Evolutionary conservation across 35 echinoderm and acorn worm species (phyloP).

Genomic region (Hemicentrotus pulcherrimus): DNA sequence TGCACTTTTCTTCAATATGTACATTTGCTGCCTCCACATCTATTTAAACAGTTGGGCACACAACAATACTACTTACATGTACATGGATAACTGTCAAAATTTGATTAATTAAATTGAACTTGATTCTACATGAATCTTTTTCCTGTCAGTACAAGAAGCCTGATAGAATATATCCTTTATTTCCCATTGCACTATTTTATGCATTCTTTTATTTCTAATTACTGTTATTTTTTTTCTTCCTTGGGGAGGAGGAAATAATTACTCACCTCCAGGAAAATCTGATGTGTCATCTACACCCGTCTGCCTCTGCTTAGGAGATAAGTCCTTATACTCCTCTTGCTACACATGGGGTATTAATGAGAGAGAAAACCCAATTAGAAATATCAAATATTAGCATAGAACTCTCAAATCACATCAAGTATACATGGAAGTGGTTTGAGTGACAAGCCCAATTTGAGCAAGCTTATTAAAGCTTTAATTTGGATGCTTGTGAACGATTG

Average conservation of each 20-base stretch:
- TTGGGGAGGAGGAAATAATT: background rate
- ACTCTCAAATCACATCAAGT: background rate
- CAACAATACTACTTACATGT: no score
- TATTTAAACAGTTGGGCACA: no score
- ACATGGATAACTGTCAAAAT: no score
- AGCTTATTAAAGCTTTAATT: background rate
- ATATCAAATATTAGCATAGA: background rate
- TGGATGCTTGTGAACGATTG: background rate
- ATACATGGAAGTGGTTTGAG: background rate
- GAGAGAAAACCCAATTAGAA: constrained; percentile 8
- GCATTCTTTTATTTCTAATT: no score
- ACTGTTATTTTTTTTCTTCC: no score
- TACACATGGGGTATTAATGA: constrained; percentile 50
- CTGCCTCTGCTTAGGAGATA: constrained; percentile 58
- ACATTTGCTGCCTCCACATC: no score
- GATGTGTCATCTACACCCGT: constrained; percentile 79
- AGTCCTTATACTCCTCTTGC: constrained; percentile 70
- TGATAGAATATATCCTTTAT: no score
- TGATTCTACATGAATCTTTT: no score
- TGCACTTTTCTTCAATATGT: no score
- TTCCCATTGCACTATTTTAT: no score
- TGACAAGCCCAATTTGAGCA: background rate
- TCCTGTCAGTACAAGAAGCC: no score
- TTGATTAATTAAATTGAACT: no score
- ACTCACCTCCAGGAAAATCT: constrained; percentile 62